Percentiles rank a stretch among this genome's conserved stretches.
These are phyloP conservation scores for Sarcophaga subvicina DNA, from an alignment of 2,888 invertebrate genomes.

Conservation along the genomic window DNA sequence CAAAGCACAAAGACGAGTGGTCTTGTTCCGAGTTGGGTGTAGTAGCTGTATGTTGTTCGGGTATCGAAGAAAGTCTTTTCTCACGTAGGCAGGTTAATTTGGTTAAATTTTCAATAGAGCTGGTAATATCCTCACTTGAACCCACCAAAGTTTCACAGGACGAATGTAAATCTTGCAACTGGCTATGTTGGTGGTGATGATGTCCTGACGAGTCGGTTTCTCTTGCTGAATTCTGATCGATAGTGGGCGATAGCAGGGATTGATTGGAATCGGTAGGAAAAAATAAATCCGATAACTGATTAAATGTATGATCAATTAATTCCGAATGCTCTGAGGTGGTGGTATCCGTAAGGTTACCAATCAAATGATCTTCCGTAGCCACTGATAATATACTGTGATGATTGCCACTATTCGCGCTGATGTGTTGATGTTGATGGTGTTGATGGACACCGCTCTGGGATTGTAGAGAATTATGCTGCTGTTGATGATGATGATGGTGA, in stretches of 20 bases:
- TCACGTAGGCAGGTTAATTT: conserved; percentile 78
- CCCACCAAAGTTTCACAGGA: conserved; percentile 75
- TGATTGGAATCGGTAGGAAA: conserved; percentile 81
- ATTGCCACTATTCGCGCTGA: conserved; percentile 45
- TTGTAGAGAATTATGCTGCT: conserved; percentile 70
- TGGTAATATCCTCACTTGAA: conserved; percentile 76
- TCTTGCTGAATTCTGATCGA: conserved; percentile 67
- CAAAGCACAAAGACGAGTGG: conserved; percentile 77
- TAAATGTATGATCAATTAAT: conserved; percentile 77
- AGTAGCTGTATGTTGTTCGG: conserved; percentile 76
- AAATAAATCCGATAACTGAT: conserved; percentile 79
- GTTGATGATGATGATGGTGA: conserved; percentile 76
- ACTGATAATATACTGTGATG: conserved; percentile 71
- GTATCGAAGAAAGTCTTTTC: conserved; percentile 79
- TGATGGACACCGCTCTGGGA: conserved; percentile 75
- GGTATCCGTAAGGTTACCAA: conserved; percentile 76
- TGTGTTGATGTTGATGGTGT: conserved; percentile 72
- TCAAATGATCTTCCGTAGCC: conserved; percentile 76
- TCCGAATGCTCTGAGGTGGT: conserved; percentile 76
- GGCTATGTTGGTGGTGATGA: conserved; percentile 70
- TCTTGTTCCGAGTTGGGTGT: conserved; percentile 75
- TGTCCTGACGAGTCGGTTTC: conserved; percentile 50
- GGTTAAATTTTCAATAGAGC: conserved; percentile 79
- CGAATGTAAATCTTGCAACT: conserved; percentile 73
- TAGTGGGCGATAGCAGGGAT: conserved; percentile 77